Evolutionary conservation across 2,113 vertebrate genomes (phyloP).

Genomic region (Lophura nycthemera): DNA sequence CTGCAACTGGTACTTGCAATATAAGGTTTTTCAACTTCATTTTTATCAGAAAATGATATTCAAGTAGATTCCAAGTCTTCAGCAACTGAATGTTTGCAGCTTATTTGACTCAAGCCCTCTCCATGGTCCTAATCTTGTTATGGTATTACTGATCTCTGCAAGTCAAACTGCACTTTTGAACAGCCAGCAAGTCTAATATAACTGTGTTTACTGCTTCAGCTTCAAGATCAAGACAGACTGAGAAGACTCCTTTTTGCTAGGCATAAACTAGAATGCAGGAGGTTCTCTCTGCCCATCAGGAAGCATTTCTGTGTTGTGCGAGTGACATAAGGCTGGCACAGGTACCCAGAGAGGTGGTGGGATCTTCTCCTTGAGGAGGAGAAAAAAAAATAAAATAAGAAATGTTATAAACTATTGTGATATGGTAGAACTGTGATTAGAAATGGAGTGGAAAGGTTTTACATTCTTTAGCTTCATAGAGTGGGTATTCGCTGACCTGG

Average conservation of each 20-base stretch:
- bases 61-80: not conserved
- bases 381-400: not conserved
- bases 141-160: not conserved
- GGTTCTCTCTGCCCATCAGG: not conserved
- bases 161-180: not conserved
- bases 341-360: not conserved
- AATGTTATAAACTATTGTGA: not conserved
- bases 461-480: not conserved
- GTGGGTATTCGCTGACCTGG: not conserved
- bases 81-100: not conserved
- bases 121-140: conserved; percentile 1
- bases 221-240: not conserved
- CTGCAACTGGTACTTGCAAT: too few relatives aligned
- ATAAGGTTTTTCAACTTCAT: not conserved
- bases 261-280: not conserved
- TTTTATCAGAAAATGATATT: not conserved
- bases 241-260: not conserved
- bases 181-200: not conserved
- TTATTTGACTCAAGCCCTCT: not conserved
- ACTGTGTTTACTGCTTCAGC: not conserved
- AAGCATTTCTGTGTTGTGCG: not conserved
- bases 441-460: not conserved
- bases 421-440: not conserved
- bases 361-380: not conserved
- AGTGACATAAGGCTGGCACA: not conserved